Evolutionary conservation across 2,113 vertebrate species (phyloP), one percentile per base, ranked within the genome.

Genomic region (Tetrao urogallus): DNA sequence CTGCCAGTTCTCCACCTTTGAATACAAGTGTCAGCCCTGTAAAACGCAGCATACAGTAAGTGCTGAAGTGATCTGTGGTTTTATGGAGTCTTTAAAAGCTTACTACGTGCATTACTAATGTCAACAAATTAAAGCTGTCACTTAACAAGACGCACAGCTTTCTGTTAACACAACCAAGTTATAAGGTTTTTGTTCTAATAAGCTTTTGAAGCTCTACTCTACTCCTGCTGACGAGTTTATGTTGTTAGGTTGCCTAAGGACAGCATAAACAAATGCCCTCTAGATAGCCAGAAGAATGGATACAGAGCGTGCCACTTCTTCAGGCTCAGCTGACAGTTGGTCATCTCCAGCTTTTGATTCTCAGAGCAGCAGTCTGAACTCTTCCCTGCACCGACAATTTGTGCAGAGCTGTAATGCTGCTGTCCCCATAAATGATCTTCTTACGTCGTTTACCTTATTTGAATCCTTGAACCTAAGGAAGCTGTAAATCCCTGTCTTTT

Each of bases 11-110:
- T 96, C 98, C 69, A 95, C 93, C 45, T 97, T 97, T 5, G 96
- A 96, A 58, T 98, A 99, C 74, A 98, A 87, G 63, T 99, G 99
- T 89, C 97, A 98, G 91, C 97, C 91, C 1, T 99, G 99, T 95
- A 98, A 98, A 97, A 95, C 95, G 28, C 95, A 97, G 6, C 97
- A 98, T 70, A 94, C 93, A 48, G 99, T 99, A 94, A 97, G 98
- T 95, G 50, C n/a, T 52, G 22, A 8, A 8, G 21, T 7, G 30
- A 61, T 27, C 12, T 15, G 19, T 21, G 24, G 38, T 81, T 61
- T 80, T 52, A 20, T 34, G 25, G 15, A 19, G 42, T 64, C 34
- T 88, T 63, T 36, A 56, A 38, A 80, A 74, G 42, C 40, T 70
- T 45, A 25, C 3, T 38, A 34, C 11, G 0, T 11, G 13, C n/a